Base-by-base conservation (phyloP, 2,888 invertebrate species). In the Lycia hirtaria region DNA sequence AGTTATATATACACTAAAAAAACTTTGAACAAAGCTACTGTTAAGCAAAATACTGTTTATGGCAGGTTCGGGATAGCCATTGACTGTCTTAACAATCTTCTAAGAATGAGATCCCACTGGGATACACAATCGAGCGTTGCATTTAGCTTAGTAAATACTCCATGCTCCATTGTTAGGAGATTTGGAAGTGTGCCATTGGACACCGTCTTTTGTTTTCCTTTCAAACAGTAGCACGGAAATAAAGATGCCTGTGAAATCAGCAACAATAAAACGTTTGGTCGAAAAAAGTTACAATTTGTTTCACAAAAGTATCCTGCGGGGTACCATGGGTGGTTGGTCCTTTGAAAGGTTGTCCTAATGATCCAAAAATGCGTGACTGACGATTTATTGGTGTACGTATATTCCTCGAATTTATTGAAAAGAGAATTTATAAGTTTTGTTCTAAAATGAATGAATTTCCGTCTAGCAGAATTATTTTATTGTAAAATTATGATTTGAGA, bases 201-300 rank as follows among this genome's bases (percentile, higher is more conserved):
- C 60, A 45, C 40, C 26, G 38, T 35, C 56, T 62, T 56, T 48
- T 58, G 43, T 52, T 56, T 57, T 41, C 56, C 2, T 52, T 56
- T 41, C 61, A 49, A 74, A 81, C 87, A 82, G 87, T 82, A 83
- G 86, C 85, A 72, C 76, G 73, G 60, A 68, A 62, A 64, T 64
- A 41, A 47, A 58, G 48, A 26, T 63, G 55, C 54, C 32, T 37
- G 10, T 22, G 17, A 26, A 32, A 24, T 40, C 24, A 35, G 15
- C 28, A 43, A 41, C n/a, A 19, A 33, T 14, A 20, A 43, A 19
- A 2, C n/a, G n/a, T 24, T 19, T 9, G 7, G 10, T 26, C 44
- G 41, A 49, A 43, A 41, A 49, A 40, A 14, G 10, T 10, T 28
- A 14, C 2, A 17, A 38, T 7, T 24, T 5, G 19, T 7, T 14